phyloP scores from a whole-genome alignment of 2,113 vertebrate genomes.

The Varanus salvator region DNA sequence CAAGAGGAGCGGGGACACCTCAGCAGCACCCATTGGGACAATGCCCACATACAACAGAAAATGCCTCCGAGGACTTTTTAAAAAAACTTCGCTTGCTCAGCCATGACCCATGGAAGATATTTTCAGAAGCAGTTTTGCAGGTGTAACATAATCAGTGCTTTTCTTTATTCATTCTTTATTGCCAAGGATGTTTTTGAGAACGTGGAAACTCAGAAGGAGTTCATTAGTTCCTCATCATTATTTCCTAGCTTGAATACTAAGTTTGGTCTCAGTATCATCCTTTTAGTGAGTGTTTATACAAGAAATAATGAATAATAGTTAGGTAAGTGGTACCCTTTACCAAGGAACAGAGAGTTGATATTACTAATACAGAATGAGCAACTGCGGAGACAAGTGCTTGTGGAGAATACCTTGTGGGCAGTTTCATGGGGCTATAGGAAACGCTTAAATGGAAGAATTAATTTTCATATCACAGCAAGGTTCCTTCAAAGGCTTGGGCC shows the following conservation, averaged over 20 bases:
- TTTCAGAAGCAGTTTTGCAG: slow-evolving; percentile 31
- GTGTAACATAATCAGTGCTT: slow-evolving; percentile 12
- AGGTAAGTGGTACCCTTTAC: neutral
- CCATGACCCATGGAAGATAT: neutral
- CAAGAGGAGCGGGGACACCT: neutral
- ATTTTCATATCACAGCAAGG: neutral
- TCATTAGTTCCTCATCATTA: slow-evolving; percentile 21
- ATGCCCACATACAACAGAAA: neutral
- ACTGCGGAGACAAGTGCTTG: neutral
- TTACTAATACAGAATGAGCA: slow-evolving; percentile 20
- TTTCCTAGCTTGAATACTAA: slow-evolving; percentile 27
- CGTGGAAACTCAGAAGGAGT: neutral
- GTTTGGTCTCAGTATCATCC: neutral
- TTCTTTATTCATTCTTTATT: slow-evolving; percentile 15
- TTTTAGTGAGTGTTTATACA: slow-evolving; percentile 12
- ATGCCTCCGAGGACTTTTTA: neutral
- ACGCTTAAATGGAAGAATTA: slow-evolving; percentile 34
- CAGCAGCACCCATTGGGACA: neutral
- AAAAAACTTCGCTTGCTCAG: neutral
- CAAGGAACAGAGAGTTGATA: neutral
- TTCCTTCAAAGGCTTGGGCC: slow-evolving; percentile 10
- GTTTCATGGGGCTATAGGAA: neutral
- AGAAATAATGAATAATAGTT: slow-evolving; percentile 5
- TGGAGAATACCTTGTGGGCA: slow-evolving; percentile 39
- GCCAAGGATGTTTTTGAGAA: slow-evolving; percentile 2